Percentiles rank a stretch among this genome's conserved stretches.
These are phyloP conservation scores for Onychomys arenicola DNA, from an alignment of 2,797 vertebrate species.

Conservation along the genomic window DNA sequence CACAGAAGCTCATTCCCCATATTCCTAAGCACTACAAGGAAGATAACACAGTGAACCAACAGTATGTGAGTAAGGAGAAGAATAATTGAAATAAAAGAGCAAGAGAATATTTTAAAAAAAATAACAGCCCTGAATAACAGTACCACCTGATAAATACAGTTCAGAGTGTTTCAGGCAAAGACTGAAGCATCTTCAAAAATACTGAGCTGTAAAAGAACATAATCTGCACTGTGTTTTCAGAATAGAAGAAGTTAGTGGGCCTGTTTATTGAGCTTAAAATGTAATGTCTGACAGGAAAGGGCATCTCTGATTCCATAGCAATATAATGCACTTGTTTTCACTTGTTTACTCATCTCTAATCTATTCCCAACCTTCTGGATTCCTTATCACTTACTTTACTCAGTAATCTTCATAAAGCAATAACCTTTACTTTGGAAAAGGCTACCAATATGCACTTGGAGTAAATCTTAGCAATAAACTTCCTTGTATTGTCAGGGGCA, in stretches of 20 bases:
- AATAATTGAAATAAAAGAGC: not conserved
- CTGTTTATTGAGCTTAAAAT: not conserved
- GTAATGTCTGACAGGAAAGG: not conserved
- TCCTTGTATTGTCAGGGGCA: slow-evolving; percentile 48
- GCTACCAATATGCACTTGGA: slow-evolving; percentile 52
- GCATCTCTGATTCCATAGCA: not conserved
- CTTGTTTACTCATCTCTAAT: not conserved
- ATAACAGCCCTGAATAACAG: not conserved
- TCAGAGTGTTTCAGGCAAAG: not conserved
- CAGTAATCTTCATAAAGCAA: slow-evolving; percentile 5
- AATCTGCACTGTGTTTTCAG: not conserved
- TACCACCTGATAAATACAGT: not conserved
- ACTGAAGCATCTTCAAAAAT: not conserved
- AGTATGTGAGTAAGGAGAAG: not conserved
- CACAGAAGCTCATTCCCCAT: not conserved
- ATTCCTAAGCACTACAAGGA: not conserved
- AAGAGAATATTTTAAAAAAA: not conserved
- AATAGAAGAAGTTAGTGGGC: not conserved
- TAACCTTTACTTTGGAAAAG: slow-evolving; percentile 9
- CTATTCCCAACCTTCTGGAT: not conserved
- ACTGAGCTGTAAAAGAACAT: not conserved
- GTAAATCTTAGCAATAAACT: slow-evolving; percentile 50
- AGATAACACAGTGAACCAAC: not conserved
- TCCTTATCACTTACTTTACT: not conserved
- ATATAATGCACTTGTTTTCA: not conserved